Conservation (phyloP, 2,888 invertebrate genomes). For the Acleris literana region DNA sequence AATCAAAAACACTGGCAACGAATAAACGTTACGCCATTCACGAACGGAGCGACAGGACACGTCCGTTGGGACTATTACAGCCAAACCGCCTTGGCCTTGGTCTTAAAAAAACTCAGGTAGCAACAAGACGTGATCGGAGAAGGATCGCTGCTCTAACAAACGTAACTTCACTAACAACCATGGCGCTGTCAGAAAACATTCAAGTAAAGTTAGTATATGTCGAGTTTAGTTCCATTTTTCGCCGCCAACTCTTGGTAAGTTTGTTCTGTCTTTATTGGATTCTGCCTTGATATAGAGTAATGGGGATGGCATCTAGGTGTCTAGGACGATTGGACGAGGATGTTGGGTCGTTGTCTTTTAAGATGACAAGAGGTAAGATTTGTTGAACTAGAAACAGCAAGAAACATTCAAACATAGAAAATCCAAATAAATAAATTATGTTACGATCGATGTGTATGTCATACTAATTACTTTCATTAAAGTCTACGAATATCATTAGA, state of each 20-base stretch:
- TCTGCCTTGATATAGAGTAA: constrained; percentile 24
- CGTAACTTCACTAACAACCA: constrained; percentile 12
- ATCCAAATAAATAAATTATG: no score
- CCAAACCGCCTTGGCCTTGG: constrained; percentile 52
- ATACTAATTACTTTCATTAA: no score
- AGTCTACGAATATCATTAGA: constrained; percentile 1
- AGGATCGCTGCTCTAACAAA: constrained; percentile 39
- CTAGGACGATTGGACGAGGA: constrained; percentile 9
- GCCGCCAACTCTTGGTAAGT: constrained; percentile 4
- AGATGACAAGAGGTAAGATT: not conserved
- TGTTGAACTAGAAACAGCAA: no score
- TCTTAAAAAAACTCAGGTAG: constrained; percentile 58
- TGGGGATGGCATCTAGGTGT: constrained; percentile 28
- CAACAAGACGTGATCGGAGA: constrained; percentile 55
- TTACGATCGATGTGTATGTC: no score
- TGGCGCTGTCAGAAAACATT: constrained; percentile 4
- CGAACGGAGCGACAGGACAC: constrained; percentile 31
- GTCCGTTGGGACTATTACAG: constrained; percentile 45
- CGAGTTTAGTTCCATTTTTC: constrained; percentile 18
- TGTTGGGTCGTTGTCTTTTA: not conserved
- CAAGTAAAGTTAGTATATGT: not conserved
- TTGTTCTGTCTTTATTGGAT: constrained; percentile 25
- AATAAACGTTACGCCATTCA: constrained; percentile 47
- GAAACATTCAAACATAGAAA: no score
- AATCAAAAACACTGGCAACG: constrained; percentile 12